A percentile compares a stretch with the other conserved stretches of the same genome.
These are phyloP conservation scores for Ctena decussata DNA, from an alignment of 2,888 invertebrate species.

Conservation along the genomic window DNA sequence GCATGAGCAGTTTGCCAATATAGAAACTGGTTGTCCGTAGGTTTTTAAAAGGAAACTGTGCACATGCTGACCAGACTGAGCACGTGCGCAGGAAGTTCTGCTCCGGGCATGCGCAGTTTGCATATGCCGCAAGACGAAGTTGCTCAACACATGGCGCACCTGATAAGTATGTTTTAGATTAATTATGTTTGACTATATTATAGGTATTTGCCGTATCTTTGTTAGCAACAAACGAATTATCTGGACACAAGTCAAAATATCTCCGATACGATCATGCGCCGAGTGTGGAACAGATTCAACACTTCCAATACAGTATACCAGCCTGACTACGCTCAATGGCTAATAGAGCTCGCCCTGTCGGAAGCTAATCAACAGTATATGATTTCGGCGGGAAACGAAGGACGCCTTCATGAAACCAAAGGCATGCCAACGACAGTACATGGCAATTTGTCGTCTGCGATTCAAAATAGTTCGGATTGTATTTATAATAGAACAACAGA, in stretches of 20 bases:
- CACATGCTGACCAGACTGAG: neutral
- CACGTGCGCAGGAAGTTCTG: neutral
- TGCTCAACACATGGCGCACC: no score
- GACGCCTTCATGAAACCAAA: slow-evolving; percentile 33
- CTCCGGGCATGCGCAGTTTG: neutral
- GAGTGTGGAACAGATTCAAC: slow-evolving; percentile 35
- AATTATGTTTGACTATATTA: slow-evolving; percentile 17
- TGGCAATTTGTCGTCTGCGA: slow-evolving; percentile 4
- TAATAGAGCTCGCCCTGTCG: slow-evolving; percentile 48
- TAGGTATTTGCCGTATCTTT: neutral
- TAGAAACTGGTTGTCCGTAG: no score
- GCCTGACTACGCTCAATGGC: slow-evolving; percentile 33
- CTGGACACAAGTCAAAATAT: slow-evolving; percentile 23
- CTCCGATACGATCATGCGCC: slow-evolving; percentile 31
- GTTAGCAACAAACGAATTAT: slow-evolving; percentile 8
- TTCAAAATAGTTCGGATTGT: neutral
- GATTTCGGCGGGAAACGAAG: slow-evolving; percentile 53
- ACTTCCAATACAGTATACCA: slow-evolving; percentile 17
- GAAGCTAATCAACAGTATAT: slow-evolving; percentile 44
- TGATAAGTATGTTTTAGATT: slow-evolving; percentile 6
- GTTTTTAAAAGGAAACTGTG: no score
- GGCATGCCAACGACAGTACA: slow-evolving; percentile 41
- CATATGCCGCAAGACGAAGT: neutral
- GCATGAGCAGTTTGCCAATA: no score
- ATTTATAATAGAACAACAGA: neutral